Evolutionary conservation across 1,140 invertebrate species (phyloP), one percentile per base, ranked within the genome.

Genomic region (Aphaenogaster ashmeadi): DNA sequence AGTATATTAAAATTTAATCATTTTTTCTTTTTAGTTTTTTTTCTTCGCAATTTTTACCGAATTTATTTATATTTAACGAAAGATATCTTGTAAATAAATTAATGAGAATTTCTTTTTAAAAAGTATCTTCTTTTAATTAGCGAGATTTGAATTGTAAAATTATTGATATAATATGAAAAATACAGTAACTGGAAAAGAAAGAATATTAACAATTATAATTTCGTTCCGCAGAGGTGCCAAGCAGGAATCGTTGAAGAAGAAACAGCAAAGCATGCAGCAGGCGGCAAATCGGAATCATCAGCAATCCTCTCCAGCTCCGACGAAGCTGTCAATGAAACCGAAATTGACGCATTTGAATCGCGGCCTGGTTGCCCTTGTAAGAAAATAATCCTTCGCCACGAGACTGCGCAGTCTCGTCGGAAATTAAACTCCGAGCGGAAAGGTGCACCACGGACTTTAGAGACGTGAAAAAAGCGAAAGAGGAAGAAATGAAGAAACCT

Each of bases 191-290:
- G 8, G 21, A 74, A 36, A 15, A 38, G 0, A 54, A 74, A 69
- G 11, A 47, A 58, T 38, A 47, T 83, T 47, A 60, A 60, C 11
- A 38, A 71, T 80, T 81, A 52, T 88, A 77, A 88, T 93, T 90
- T 92, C 47, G 92, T 93, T 94, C 77, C 67, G 66, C 88, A 95
- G 94, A 90, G 95, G 94, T 91, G 94, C 95, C 93, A 95, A 95
- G 92, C 94, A 95, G 88, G 95, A 95, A 80, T 93, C 94, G 0
- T 75, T 95, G 71, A 94, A 93, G 86, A 95, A 95, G 80, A 89
- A 91, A 58, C 90, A 92, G 27, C 89, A 64, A 47, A 92, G 85
- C 52, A 86, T 93, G 41, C 88, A 93, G 50, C 90, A 92, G 21
- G 52, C 87, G 21, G 64, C 69, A n/a, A 91, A 88, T 75, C 89